Percentiles rank a stretch among this genome's conserved stretches.
Evolutionary conservation across 2,888 invertebrate species (phyloP).

Genomic region (Hypolimnas misippus): DNA sequence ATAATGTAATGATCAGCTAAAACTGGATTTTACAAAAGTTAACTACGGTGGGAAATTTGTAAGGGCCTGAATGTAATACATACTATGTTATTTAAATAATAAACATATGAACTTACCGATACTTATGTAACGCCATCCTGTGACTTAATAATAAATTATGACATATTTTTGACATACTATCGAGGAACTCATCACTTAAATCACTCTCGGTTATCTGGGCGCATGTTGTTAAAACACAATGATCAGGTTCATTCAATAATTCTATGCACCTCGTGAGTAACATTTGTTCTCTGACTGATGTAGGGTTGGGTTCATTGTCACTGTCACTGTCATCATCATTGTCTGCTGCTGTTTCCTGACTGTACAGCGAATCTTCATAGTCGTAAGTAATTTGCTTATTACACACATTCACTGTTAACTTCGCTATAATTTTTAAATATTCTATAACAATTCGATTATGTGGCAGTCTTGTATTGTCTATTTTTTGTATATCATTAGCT

Average conservation of each 20-base stretch:
- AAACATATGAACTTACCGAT: constrained; percentile 83
- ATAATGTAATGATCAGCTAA: too few relatives aligned
- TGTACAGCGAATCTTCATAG: constrained; percentile 75
- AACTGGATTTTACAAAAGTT: too few relatives aligned
- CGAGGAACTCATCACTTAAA: constrained; percentile 83
- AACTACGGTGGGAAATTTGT: too few relatives aligned
- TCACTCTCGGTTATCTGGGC: constrained; percentile 80
- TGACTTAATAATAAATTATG: constrained; percentile 93
- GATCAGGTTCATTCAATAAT: constrained; percentile 85
- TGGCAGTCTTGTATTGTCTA: constrained; percentile 80
- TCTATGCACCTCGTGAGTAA: constrained; percentile 84
- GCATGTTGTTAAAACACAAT: constrained; percentile 69
- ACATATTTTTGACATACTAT: constrained; percentile 90
- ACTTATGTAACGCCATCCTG: constrained; percentile 92
- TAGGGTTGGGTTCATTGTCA: constrained; percentile 78
- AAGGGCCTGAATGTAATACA: too few relatives aligned
- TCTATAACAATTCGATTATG: constrained; percentile 77
- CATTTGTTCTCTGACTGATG: constrained; percentile 73
- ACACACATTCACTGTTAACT: constrained; percentile 72
- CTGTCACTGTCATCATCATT: constrained; percentile 85
- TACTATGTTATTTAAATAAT: background rate
- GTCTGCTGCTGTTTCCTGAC: constrained; percentile 75
- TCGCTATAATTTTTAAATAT: constrained; percentile 75
- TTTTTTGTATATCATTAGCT: constrained; percentile 39
- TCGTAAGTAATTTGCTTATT: constrained; percentile 74